Evolutionary conservation across 2,888 invertebrate genomes (phyloP).

Genomic region (Microctonus aethiopoides): DNA sequence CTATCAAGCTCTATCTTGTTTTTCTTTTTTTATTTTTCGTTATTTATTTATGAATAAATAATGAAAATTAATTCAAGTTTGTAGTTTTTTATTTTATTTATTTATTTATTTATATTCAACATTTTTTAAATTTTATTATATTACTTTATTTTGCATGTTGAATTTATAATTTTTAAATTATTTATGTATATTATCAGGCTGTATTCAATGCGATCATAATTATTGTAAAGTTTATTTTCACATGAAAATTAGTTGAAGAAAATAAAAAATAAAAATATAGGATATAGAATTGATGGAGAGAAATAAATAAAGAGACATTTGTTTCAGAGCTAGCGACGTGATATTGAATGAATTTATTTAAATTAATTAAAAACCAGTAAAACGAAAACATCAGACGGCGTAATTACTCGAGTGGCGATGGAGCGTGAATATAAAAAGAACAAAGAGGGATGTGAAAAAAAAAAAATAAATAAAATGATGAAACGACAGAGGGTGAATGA

Average conservation of each 20-base stretch:
- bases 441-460: neutral
- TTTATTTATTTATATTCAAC: too few relatives aligned
- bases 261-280: neutral
- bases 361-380: slow-evolving; percentile 56
- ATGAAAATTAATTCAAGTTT: too few relatives aligned
- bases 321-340: neutral
- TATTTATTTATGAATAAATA: too few relatives aligned
- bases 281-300: neutral
- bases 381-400: slow-evolving; percentile 52
- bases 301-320: slow-evolving; percentile 20
- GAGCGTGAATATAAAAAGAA: slow-evolving; percentile 4
- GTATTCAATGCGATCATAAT: neutral
- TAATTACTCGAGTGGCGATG: slow-evolving; percentile 50
- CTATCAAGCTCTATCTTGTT: neutral
- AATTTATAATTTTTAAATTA: neutral
- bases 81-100: too few relatives aligned
- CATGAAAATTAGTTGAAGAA: neutral
- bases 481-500: neutral
- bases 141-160: neutral
- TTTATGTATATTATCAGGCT: neutral
- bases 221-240: neutral
- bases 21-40: neutral
- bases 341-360: slow-evolving; percentile 44
- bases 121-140: neutral
- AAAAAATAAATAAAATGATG: neutral